Percentiles rank a stretch among this genome's conserved stretches.
Evolutionary conservation across 2,113 vertebrate species (phyloP).

Genomic region (Salvelinus namaycush): DNA sequence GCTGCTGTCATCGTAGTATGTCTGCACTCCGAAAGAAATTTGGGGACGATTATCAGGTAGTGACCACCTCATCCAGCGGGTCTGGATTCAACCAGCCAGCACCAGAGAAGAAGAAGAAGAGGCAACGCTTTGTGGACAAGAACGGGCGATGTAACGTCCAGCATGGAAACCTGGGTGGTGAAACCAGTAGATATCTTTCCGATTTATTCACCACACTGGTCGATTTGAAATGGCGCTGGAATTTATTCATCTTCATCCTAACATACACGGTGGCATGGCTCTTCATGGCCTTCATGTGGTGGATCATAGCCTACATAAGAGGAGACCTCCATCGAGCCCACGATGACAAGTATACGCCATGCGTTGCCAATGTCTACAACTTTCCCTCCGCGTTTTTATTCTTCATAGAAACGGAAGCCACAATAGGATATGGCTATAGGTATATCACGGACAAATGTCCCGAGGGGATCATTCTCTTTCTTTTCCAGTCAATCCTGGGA

Average conservation of each 20-base stretch:
- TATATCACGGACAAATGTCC: conserved; percentile 99
- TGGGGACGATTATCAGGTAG: conserved; percentile 97
- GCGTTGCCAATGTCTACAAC: conserved; percentile 98
- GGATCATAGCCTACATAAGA: conserved; percentile 94
- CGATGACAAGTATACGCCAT: conserved; percentile 93
- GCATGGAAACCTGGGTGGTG: conserved; percentile 97
- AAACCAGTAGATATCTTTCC: conserved; percentile 96
- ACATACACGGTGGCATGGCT: conserved; percentile 99
- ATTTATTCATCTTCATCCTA: conserved; percentile 97
- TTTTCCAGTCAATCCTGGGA: conserved; percentile 97
- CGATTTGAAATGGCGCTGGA: conserved; percentile 99
- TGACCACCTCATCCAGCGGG: conserved; percentile 94
- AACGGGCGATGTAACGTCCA: conserved; percentile 99
- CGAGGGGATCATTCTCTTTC: conserved; percentile 97
- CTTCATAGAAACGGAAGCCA: conserved; percentile 98
- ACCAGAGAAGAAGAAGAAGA: conserved; percentile 88
- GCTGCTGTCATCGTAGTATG: conserved; percentile 86
- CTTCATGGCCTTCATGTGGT: conserved; percentile 99
- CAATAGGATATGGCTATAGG: conserved; percentile 95
- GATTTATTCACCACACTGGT: conserved; percentile 98
- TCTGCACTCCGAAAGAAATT: conserved; percentile 98
- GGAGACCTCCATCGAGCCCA: conserved; percentile 92
- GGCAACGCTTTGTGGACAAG: conserved; percentile 98
- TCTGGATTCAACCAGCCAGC: conserved; percentile 84
- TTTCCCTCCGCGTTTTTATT: conserved; percentile 98